These are phyloP conservation scores for Rhorus exstirpatorius DNA, from an alignment of 2,888 invertebrate species.

Conservation along the genomic window DNA sequence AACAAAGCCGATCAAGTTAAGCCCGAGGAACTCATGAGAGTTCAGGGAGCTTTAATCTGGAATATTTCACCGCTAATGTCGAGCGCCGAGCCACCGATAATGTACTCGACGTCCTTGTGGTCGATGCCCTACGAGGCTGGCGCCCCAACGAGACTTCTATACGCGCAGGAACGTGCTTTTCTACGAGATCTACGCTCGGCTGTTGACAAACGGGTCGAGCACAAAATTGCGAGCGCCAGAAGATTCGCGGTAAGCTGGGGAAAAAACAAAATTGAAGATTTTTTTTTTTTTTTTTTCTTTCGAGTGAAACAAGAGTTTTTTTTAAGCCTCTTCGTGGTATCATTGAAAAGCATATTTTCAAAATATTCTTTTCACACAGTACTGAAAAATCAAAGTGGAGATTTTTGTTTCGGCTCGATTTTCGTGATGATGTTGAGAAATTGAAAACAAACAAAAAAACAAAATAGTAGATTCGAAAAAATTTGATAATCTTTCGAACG, in stretches of 20 bases:
- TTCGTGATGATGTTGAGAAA: too few relatives aligned
- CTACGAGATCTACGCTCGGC: conserved; percentile 94
- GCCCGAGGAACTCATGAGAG: conserved; percentile 96
- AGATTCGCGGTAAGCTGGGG: conserved; percentile 95
- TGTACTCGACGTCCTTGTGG: conserved; percentile 97
- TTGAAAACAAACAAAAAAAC: too few relatives aligned
- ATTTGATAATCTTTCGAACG: too few relatives aligned
- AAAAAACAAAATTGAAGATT: neutral
- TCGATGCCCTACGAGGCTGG: conserved; percentile 94
- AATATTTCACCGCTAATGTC: conserved; percentile 98
- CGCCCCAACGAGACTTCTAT: conserved; percentile 93
- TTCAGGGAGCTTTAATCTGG: conserved; percentile 98
- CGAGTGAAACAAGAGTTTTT: too few relatives aligned
- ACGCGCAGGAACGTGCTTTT: conserved; percentile 96
- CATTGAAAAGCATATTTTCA: too few relatives aligned
- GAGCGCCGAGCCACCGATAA: conserved; percentile 96
- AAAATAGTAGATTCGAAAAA: too few relatives aligned
- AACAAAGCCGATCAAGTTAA: conserved; percentile 98
- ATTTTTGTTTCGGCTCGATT: too few relatives aligned
- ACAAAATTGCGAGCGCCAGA: conserved; percentile 97
- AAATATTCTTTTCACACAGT: too few relatives aligned
- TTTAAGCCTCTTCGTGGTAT: too few relatives aligned
- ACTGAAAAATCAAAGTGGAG: too few relatives aligned
- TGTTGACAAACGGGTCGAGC: conserved; percentile 95
- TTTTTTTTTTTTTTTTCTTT: neutral